Percentiles rank a stretch among this genome's conserved stretches.
Conservation (phyloP, 2,113 vertebrate genomes). For the Psilopogon haemacephalus region DNA sequence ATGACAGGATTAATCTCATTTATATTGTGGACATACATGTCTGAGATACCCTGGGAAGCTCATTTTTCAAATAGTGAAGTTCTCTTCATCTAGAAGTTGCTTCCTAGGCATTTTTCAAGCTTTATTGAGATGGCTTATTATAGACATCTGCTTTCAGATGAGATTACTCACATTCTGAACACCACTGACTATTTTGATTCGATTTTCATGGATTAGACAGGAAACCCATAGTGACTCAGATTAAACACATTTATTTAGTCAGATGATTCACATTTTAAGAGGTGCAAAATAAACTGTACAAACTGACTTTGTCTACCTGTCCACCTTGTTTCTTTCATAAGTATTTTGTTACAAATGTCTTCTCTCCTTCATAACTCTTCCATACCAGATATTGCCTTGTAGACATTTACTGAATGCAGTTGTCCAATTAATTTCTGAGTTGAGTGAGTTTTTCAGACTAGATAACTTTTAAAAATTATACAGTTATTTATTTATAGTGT, state of each 20-base stretch:
- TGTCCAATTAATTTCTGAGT: background rate
- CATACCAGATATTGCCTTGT: background rate
- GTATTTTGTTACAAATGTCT: background rate
- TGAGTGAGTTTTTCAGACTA: background rate
- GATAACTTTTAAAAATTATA: background rate
- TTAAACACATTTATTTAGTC: background rate
- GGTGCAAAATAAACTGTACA: background rate
- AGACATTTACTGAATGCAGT: background rate
- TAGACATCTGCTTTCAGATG: background rate
- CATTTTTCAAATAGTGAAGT: background rate
- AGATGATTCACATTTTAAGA: background rate
- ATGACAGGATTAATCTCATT: background rate
- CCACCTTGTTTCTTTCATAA: background rate
- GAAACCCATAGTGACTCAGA: background rate
- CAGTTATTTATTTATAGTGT: background rate
- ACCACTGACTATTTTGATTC: background rate
- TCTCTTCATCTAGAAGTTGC: background rate
- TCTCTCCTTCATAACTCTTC: background rate
- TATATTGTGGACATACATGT: background rate
- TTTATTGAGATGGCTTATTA: background rate
- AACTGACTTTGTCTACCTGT: background rate
- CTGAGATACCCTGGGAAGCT: background rate
- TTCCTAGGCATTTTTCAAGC: background rate
- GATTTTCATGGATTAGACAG: background rate
- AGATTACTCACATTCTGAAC: background rate